Conservation (phyloP, 2,797 vertebrate species). For the Crossoptilon crossoptilon region DNA sequence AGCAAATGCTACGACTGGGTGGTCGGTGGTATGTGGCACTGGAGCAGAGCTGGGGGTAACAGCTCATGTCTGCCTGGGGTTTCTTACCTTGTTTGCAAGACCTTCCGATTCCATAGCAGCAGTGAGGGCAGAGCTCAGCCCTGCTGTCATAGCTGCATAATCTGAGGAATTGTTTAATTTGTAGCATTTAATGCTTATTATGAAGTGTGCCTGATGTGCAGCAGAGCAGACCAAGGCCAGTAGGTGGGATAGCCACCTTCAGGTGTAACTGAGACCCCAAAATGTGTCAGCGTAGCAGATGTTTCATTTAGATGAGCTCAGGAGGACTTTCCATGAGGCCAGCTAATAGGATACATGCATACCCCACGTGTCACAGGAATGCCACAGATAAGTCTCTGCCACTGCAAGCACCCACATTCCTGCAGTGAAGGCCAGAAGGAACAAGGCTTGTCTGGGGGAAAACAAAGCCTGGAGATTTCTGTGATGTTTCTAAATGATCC, state of each 20-base stretch:
- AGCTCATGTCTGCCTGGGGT: neutral
- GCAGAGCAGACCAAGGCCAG: neutral
- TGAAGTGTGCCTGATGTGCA: neutral
- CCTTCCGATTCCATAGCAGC: neutral
- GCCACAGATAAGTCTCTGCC: too few relatives aligned
- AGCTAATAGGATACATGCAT: neutral
- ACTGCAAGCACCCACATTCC: neutral
- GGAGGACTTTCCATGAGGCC: neutral
- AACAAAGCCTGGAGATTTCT: neutral
- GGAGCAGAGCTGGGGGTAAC: neutral
- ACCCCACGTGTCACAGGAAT: neutral
- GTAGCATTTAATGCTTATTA: neutral
- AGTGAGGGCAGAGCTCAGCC: neutral
- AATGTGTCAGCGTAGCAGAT: neutral
- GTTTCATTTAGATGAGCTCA: neutral
- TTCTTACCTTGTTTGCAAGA: neutral
- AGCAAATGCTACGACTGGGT: neutral
- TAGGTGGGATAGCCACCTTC: neutral
- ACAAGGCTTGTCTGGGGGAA: neutral
- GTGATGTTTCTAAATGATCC: neutral
- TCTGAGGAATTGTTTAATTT: neutral
- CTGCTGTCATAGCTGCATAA: fast-evolving
- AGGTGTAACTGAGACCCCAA: neutral
- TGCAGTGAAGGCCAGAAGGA: neutral
- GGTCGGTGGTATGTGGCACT: too few relatives aligned